phyloP scores from a whole-genome alignment of 2,113 vertebrate species.

The Oxyruncus cristatus region DNA sequence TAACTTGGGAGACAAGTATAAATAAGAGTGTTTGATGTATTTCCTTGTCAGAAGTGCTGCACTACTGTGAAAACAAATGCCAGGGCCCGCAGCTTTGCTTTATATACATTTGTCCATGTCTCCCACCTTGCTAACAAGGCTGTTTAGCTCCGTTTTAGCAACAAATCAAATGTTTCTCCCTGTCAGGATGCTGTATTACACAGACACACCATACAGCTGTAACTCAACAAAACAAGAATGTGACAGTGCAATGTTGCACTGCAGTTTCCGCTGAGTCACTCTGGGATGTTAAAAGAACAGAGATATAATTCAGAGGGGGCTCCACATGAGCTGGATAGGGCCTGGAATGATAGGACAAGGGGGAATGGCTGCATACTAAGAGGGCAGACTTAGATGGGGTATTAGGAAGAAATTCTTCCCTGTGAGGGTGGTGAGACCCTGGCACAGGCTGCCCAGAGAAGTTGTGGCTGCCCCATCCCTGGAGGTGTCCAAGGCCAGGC shows the following conservation, averaged over 20 bases:
- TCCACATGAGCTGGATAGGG: background rate
- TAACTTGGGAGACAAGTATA: background rate
- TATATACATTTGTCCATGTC: rapidly evolving
- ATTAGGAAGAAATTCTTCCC: background rate
- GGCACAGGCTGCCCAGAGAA: background rate
- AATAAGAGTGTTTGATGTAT: background rate
- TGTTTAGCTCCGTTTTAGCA: background rate
- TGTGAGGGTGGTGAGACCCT: background rate
- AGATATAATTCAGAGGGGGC: background rate
- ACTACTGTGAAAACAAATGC: background rate
- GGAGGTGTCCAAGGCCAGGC: background rate
- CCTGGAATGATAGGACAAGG: background rate
- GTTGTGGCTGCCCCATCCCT: background rate
- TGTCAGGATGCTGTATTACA: background rate
- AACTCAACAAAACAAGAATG: background rate
- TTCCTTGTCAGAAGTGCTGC: background rate
- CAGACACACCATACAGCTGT: background rate
- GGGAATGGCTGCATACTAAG: background rate
- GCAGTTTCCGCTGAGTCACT: rapidly evolving
- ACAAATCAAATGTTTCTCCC: background rate
- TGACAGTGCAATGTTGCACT: background rate
- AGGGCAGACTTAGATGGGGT: background rate
- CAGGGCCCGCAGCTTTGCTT: background rate
- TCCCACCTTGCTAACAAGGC: background rate
- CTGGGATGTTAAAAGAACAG: background rate